These are phyloP conservation scores for Cebus imitator DNA, from an alignment of 2,113 vertebrate species.

Conservation along the genomic window DNA sequence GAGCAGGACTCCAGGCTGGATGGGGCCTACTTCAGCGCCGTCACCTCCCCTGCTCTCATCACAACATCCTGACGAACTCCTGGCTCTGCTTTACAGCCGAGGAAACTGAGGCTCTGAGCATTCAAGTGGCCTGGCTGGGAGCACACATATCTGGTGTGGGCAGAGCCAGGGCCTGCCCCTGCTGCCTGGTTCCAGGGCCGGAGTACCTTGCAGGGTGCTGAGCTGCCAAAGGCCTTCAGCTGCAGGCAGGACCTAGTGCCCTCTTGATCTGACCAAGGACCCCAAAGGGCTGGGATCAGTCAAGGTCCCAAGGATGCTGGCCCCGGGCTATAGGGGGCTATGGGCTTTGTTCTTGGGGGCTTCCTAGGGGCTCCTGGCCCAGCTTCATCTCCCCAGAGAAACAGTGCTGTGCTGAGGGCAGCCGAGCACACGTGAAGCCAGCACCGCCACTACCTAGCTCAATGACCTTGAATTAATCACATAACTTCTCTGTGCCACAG, in stretches of 20 bases:
- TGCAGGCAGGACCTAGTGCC: background rate
- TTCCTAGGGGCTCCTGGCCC: background rate
- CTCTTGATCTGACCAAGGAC: background rate
- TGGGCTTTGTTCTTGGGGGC: background rate
- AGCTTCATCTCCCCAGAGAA: background rate
- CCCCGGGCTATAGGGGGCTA: rapidly evolving
- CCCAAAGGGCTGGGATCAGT: background rate
- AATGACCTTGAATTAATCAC: background rate
- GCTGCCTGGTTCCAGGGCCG: background rate
- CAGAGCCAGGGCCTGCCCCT: background rate
- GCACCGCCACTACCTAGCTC: background rate
- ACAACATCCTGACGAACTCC: background rate
- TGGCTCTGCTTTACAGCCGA: background rate
- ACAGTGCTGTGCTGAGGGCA: background rate
- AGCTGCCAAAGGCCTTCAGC: background rate
- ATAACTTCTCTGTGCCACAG: background rate
- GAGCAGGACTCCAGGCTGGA: background rate
- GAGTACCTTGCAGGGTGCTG: background rate
- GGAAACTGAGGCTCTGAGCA: background rate
- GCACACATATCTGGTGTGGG: background rate
- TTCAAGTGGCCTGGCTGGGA: background rate
- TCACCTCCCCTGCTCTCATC: background rate
- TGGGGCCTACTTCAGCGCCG: background rate
- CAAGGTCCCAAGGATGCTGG: background rate
- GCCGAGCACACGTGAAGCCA: background rate